Percentiles rank a stretch among this genome's conserved stretches.
These are phyloP conservation scores for Esox lucius DNA, from an alignment of 2,797 vertebrate species.

Conservation along the genomic window DNA sequence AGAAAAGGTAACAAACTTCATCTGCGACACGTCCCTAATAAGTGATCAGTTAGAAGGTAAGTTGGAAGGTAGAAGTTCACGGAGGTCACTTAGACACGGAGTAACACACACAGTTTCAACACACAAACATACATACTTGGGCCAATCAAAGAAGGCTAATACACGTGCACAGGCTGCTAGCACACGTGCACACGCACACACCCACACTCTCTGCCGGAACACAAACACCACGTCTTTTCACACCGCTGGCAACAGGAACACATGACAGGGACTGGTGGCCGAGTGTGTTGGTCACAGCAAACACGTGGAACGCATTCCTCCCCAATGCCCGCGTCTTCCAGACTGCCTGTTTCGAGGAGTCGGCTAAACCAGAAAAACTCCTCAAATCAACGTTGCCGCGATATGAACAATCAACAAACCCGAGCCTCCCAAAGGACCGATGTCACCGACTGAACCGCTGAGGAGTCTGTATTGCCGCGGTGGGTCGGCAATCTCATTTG, in stretches of 20 bases:
- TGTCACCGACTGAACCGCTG: not conserved
- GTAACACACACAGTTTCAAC: not conserved
- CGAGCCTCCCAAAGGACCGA: not conserved
- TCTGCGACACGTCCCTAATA: no score
- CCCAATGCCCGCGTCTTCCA: not conserved
- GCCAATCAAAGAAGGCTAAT: conserved; percentile 12
- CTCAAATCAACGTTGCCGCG: not conserved
- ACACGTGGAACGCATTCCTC: conserved; percentile 9
- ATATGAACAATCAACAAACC: not conserved
- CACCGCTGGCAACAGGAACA: not conserved
- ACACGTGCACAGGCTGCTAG: conserved; percentile 17
- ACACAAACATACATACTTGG: not conserved
- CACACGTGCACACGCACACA: not conserved
- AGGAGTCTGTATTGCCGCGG: not conserved
- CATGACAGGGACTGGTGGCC: not conserved
- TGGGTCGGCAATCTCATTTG: not conserved
- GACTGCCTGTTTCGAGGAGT: not conserved
- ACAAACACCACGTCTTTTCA: not conserved
- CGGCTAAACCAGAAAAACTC: not conserved
- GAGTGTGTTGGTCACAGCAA: not conserved
- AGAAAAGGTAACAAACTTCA: no score
- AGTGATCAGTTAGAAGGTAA: no score
- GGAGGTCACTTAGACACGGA: not conserved
- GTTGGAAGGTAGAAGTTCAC: not conserved
- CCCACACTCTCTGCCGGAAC: conserved; percentile 7